Conservation (phyloP, 92 coral and sea anemone species). For the Pocillopora grandis region DNA sequence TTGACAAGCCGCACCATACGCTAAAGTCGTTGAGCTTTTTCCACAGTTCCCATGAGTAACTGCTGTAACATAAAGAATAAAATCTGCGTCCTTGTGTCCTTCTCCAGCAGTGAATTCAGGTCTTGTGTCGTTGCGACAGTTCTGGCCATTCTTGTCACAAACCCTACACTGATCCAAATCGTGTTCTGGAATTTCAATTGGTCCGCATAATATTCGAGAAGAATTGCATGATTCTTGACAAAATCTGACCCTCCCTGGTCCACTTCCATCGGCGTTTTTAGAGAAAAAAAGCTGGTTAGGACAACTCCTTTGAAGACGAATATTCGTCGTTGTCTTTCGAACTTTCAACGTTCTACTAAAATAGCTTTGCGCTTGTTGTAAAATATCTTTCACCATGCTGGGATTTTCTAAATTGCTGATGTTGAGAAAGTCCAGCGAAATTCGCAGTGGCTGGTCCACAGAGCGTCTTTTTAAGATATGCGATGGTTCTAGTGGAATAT, state of each 20-base stretch:
- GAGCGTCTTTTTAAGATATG: constrained; percentile 65
- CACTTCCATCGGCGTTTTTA: constrained; percentile 54
- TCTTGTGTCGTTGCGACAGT: constrained; percentile 59
- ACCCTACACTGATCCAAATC: constrained; percentile 84
- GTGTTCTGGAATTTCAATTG: constrained; percentile 56
- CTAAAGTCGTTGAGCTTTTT: constrained; percentile 41
- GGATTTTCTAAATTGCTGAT: constrained; percentile 51
- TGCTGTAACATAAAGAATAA: constrained; percentile 81
- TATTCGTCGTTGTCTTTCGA: constrained; percentile 66
- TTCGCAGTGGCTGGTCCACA: constrained; percentile 73
- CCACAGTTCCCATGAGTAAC: constrained; percentile 55
- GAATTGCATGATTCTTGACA: constrained; percentile 72
- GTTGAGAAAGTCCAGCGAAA: constrained; percentile 64
- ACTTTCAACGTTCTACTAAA: constrained; percentile 73
- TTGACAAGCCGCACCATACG: constrained; percentile 90
- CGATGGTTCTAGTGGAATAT: constrained; percentile 60
- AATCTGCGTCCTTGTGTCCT: constrained; percentile 77
- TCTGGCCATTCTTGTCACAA: constrained; percentile 59
- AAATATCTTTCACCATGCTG: constrained; percentile 42
- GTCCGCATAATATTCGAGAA: constrained; percentile 69
- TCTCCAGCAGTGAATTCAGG: constrained; percentile 47
- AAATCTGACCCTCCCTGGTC: constrained; percentile 64
- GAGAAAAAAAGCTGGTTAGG: constrained; percentile 52
- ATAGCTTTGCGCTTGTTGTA: constrained; percentile 66
- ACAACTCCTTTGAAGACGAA: constrained; percentile 84